Evolutionary conservation across 2,888 invertebrate genomes (phyloP), one percentile per base, ranked within the genome.

Genomic region (Nebria brevicollis): DNA sequence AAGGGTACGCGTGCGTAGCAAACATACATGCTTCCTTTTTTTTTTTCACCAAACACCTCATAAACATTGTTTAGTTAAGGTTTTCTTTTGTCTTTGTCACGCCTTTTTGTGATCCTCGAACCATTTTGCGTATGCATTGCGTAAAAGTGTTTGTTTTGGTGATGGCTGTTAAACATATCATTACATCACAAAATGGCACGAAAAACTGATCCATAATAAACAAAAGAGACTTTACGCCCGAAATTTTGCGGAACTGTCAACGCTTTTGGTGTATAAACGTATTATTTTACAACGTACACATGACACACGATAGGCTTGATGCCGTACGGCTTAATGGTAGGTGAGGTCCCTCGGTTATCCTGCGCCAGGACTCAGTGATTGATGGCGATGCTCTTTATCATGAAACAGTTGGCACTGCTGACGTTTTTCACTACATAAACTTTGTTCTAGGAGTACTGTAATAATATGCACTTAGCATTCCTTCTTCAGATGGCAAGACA

Each of bases 231-330:
- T 73, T 73, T 15, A 42, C n/a, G 42, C 73, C 11, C 20, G 54
- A 73, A 42, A 43, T 73, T 73, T 54, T 43, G 73, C 73, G 7
- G 20, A 54, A 13, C 42, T 13, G 54, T 54, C 54, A 54, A 54
- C 54, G 54, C 54, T 5, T 54, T 54, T 54, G 11, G 54, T 54
- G 54, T 54, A 75, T 75, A 75, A 75, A 75, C 75, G 75, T 75
- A 75, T 75, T 75, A 66, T 75, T 75, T 75, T 75, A 75, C 75
- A 75, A 43, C 65, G 66, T 65, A 75, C 75, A 75, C 75, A 65
- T 75, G 75, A 65, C 65, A 75, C 66, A 34, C 66, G 75, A 75
- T 75, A 75, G 75, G 75, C 66, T 75, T 75, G 75, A 66, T 66
- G 75, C n/a, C 34, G 75, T 41, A 11, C 70, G 20, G 70, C 70